Conservation (phyloP, 2,888 invertebrate species). For the Mimachlamys varia region DNA sequence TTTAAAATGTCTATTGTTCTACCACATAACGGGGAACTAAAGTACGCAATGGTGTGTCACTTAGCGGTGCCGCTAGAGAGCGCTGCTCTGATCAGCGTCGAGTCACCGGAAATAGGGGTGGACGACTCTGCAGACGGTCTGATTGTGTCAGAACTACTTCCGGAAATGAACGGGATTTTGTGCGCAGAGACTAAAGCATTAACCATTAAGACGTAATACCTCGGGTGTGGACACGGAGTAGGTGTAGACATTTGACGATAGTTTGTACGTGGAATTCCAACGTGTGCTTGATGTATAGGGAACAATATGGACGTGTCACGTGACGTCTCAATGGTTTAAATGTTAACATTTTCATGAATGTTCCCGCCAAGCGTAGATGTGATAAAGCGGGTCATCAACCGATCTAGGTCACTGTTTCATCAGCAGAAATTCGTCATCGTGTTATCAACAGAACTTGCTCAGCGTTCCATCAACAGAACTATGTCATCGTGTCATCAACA, state of each 20-base stretch:
- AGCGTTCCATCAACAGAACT: too few relatives aligned
- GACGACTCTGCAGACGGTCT: conserved; percentile 5
- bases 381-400: too few relatives aligned
- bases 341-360: too few relatives aligned
- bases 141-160: not conserved
- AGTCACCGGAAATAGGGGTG: conserved; percentile 19
- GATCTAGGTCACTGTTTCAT: too few relatives aligned
- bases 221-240: not conserved
- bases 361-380: too few relatives aligned
- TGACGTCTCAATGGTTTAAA: too few relatives aligned
- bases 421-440: too few relatives aligned
- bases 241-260: not conserved
- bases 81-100: not conserved
- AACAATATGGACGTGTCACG: too few relatives aligned
- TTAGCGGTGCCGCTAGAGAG: not conserved
- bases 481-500: too few relatives aligned
- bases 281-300: not conserved
- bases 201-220: not conserved
- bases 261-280: not conserved
- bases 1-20: not conserved
- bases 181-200: not conserved
- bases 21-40: not conserved
- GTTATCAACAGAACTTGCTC: too few relatives aligned
- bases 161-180: not conserved
- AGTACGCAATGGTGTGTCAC: conserved; percentile 12